These are phyloP conservation scores for Erebia aethiops DNA, from an alignment of 2,888 invertebrate species.

Conservation along the genomic window DNA sequence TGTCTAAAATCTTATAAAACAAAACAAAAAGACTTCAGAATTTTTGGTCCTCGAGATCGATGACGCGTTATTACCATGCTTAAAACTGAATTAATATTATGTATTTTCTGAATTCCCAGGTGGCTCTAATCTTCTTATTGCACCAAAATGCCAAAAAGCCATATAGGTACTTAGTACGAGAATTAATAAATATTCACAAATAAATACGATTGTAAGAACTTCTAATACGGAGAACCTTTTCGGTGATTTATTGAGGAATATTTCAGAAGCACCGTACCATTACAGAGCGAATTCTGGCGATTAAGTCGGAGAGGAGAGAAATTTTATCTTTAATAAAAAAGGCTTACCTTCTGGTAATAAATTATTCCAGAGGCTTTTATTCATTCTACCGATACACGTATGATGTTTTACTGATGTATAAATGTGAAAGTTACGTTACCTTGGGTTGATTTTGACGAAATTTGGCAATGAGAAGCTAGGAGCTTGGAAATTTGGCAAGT, in stretches of 20 bases:
- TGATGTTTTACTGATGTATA: background rate
- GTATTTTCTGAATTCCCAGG: background rate
- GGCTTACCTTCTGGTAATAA: conserved; percentile 17
- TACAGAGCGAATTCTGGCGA: conserved; percentile 20
- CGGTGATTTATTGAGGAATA: conserved; percentile 22
- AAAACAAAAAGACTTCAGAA: too few relatives aligned
- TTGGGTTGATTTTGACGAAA: too few relatives aligned
- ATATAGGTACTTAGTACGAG: background rate
- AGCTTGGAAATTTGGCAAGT: too few relatives aligned
- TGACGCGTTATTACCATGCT: too few relatives aligned
- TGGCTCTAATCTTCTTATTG: background rate
- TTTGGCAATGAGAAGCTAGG: too few relatives aligned
- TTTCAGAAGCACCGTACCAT: conserved; percentile 19
- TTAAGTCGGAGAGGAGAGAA: conserved; percentile 20
- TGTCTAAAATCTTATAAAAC: too few relatives aligned
- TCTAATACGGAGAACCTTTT: conserved; percentile 19
- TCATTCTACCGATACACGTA: background rate
- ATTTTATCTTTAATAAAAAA: conserved; percentile 22
- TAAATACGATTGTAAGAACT: conserved; percentile 14
- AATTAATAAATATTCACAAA: background rate
- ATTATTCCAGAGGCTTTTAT: conserved; percentile 1
- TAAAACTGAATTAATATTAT: too few relatives aligned
- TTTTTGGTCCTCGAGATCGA: too few relatives aligned
- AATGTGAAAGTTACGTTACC: too few relatives aligned
- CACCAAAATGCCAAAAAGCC: background rate